Evolutionary conservation across 2,113 vertebrate genomes (phyloP).

Genomic region (Boleophthalmus pectinirostris): DNA sequence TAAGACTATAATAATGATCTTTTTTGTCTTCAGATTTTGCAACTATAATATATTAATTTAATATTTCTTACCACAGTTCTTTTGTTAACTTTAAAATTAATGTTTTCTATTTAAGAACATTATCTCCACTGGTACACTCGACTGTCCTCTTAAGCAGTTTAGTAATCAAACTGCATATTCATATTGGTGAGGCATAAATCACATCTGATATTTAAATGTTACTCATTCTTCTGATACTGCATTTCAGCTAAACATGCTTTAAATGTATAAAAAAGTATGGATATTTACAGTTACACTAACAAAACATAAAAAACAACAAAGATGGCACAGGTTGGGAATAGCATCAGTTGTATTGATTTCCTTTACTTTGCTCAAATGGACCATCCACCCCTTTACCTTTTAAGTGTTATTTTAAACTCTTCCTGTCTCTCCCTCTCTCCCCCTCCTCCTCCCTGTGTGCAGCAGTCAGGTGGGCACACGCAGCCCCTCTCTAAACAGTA

Average conservation of each 20-base stretch:
- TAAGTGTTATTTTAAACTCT: not conserved
- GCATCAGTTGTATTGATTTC: conserved; percentile 23
- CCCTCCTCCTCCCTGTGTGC: not conserved
- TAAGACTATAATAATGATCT: too few relatives aligned
- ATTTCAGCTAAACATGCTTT: not conserved
- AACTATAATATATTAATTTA: too few relatives aligned
- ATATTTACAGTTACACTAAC: not conserved
- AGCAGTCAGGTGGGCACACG: conserved; percentile 96
- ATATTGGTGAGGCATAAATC: not conserved
- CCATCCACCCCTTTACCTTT: conserved; percentile 2
- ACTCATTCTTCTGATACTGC: not conserved
- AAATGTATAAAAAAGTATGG: not conserved
- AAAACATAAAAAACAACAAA: conserved; percentile 7
- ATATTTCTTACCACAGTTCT: too few relatives aligned
- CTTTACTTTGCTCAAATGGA: conserved; percentile 26
- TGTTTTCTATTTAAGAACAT: too few relatives aligned
- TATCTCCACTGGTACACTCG: too few relatives aligned
- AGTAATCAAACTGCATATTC: not conserved
- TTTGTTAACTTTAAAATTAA: too few relatives aligned
- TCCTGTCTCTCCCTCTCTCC: conserved; percentile 10
- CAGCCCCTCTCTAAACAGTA: conserved; percentile 95
- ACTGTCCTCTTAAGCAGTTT: too few relatives aligned
- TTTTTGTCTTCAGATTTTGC: too few relatives aligned
- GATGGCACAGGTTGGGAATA: conserved; percentile 2
- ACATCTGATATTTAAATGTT: not conserved